Base-by-base conservation (phyloP, 2,888 invertebrate species). In the Temnothorax unifasciatus region DNA sequence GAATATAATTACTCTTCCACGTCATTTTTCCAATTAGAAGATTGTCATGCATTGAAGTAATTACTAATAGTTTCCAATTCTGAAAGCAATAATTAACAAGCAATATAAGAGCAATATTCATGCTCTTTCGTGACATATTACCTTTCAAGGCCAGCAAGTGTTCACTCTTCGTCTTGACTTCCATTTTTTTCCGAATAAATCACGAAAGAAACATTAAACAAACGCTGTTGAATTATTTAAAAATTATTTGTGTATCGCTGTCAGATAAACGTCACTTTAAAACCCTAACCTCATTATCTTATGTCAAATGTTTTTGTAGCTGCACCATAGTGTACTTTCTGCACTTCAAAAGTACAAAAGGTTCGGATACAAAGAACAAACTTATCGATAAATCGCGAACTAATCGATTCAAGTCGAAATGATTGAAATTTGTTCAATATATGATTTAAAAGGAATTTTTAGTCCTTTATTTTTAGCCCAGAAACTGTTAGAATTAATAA, bases 111-210 rank as follows among this genome's bases (percentile, higher is more conserved):
- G 29, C 29, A 29, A 29, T 29, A 29, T 57, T 44, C 21, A 47
- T 29, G 64, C 29, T 63, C 6, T 44, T 34, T 44, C 57, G 5
- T 0, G 2, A 69, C 8, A 63, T 18, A 68, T 88, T 90, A 95
- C 95, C 95, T 97, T 96, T 97, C 79, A 97, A 93, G 47, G 96
- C 96, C 64, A 97, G 95, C 77, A 96, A 95, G 93, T 96, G 96
- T 91, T 97, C 96, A 50, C 95, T 95, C 83, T 96, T 96, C 91
- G 96, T 96, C 94, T 96, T 96, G 1, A 95, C 91, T 93, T 96
- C 96, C 96, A 96, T 96, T 2, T 89, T 91, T 93, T 91, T 92
- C 25, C 4, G 13, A 13, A 34, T 47, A 71, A 79, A 47, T 59
- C 11, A 21, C 21, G 6, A 50, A 18, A 15, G 11, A n/a, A 41